Evolutionary conservation across 53 echinoderm and acorn worm genomes (phyloP).

Genomic region (Astropecten irregularis): DNA sequence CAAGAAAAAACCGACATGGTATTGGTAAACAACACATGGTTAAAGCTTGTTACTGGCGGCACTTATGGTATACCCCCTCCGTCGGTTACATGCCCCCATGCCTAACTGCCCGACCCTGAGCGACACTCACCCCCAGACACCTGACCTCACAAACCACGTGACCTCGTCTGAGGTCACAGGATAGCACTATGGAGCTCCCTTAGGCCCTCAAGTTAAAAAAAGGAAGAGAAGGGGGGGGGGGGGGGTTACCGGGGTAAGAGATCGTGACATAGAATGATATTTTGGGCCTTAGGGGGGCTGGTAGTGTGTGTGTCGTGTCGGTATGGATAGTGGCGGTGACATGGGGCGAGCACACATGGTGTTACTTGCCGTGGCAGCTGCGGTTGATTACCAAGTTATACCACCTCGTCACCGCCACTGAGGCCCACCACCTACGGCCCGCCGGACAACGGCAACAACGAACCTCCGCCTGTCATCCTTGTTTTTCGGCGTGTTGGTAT

Average conservation of each 20-base stretch:
- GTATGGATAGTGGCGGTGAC: no score
- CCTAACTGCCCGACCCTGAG: background rate
- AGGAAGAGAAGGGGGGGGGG: no score
- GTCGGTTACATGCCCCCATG: conserved; percentile 11
- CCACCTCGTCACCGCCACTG: background rate
- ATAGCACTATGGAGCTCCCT: no score
- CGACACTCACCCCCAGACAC: background rate
- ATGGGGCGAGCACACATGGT: conserved; percentile 47
- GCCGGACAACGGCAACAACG: no score
- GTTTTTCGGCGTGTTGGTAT: no score
- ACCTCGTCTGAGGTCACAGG: conserved; percentile 51
- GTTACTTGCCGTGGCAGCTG: conserved; percentile 22
- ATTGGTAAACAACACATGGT: no score
- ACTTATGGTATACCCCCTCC: conserved; percentile 3
- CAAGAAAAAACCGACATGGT: no score
- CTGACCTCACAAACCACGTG: conserved; percentile 2
- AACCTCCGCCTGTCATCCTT: no score
- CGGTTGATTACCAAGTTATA: conserved; percentile 43
- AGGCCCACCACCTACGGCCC: background rate
- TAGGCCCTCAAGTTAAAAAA: no score
- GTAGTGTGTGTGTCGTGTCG: conserved; percentile 15
- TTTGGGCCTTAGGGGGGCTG: conserved; percentile 1
- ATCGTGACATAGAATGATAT: background rate
- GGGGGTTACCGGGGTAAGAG: no score
- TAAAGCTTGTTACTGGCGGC: no score